Percentiles rank a stretch among this genome's conserved stretches.
Conservation (phyloP, 1,140 invertebrate genomes). For the Anastatus disparis region DNA sequence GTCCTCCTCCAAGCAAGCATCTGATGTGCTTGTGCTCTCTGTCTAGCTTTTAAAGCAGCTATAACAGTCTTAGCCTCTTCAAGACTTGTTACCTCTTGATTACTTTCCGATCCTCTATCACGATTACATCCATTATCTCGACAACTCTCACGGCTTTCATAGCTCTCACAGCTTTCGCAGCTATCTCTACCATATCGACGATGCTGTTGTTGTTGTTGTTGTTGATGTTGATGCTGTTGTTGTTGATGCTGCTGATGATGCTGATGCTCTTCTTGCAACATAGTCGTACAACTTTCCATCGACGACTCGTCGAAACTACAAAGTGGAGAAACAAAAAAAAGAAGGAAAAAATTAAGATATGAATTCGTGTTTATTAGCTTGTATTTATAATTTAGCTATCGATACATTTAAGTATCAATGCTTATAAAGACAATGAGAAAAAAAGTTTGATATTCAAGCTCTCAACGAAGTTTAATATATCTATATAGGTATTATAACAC, state of each 20-base stretch:
- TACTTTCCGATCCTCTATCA: too few relatives aligned
- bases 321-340: too few relatives aligned
- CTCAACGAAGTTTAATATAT: too few relatives aligned
- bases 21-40: slow-evolving; percentile 67
- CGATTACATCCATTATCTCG: too few relatives aligned
- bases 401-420: too few relatives aligned
- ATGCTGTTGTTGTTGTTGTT: slow-evolving; percentile 19
- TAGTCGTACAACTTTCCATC: slow-evolving; percentile 60
- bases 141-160: slow-evolving; percentile 22
- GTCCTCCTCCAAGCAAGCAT: slow-evolving; percentile 67
- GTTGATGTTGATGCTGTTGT: not conserved
- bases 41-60: slow-evolving; percentile 63
- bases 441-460: too few relatives aligned
- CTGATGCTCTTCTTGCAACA: slow-evolving; percentile 48
- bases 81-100: slow-evolving; percentile 63
- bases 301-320: slow-evolving; percentile 64
- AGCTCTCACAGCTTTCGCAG: slow-evolving; percentile 41
- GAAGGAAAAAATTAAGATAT: too few relatives aligned
- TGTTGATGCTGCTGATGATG: too few relatives aligned
- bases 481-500: too few relatives aligned
- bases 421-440: too few relatives aligned
- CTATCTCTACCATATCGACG: not conserved
- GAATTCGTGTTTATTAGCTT: too few relatives aligned
- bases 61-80: slow-evolving; percentile 69
- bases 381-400: too few relatives aligned